These are phyloP conservation scores for Thyatira batis DNA, from an alignment of 2,888 invertebrate genomes.

Conservation along the genomic window DNA sequence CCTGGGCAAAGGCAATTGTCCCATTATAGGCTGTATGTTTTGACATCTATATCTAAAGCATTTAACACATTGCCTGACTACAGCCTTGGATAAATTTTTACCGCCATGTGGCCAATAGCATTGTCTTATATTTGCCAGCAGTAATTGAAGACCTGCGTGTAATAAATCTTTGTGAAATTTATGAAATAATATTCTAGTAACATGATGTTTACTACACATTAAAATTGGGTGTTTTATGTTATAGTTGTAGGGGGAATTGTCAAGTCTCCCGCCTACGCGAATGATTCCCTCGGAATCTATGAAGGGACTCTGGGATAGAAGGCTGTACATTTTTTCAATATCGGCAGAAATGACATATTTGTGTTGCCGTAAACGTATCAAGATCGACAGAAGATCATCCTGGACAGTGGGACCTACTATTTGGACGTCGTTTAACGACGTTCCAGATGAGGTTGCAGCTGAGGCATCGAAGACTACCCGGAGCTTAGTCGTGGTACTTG, in stretches of 20 bases:
- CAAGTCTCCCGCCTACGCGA: constrained; percentile 21
- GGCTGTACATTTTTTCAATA: constrained; percentile 22
- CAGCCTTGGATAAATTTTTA: constrained; percentile 9
- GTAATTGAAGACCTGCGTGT: constrained; percentile 18
- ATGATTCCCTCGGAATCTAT: constrained; percentile 16
- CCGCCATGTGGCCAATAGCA: constrained; percentile 15
- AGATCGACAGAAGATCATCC: constrained; percentile 21
- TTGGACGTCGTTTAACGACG: constrained; percentile 23
- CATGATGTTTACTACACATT: constrained; percentile 21
- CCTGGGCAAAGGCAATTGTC: constrained; percentile 7
- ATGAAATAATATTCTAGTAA: constrained; percentile 15
- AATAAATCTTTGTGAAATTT: constrained; percentile 15
- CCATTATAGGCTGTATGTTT: constrained; percentile 9
- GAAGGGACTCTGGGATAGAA: constrained; percentile 12
- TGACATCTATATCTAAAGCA: too few species aligned
- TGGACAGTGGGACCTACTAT: constrained; percentile 21
- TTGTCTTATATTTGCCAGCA: constrained; percentile 15
- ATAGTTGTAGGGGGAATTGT: constrained; percentile 18
- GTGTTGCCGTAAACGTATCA: constrained; percentile 24
- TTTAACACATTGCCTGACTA: constrained; percentile 1
- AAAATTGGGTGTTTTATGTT: constrained; percentile 26
- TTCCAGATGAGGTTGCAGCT: too few species aligned
- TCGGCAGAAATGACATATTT: constrained; percentile 20
- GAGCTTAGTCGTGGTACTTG: constrained; percentile 25
- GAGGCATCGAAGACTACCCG: constrained; percentile 33